These are phyloP conservation scores for Channallabes apus DNA, from an alignment of 2,797 vertebrate genomes.

Conservation along the genomic window DNA sequence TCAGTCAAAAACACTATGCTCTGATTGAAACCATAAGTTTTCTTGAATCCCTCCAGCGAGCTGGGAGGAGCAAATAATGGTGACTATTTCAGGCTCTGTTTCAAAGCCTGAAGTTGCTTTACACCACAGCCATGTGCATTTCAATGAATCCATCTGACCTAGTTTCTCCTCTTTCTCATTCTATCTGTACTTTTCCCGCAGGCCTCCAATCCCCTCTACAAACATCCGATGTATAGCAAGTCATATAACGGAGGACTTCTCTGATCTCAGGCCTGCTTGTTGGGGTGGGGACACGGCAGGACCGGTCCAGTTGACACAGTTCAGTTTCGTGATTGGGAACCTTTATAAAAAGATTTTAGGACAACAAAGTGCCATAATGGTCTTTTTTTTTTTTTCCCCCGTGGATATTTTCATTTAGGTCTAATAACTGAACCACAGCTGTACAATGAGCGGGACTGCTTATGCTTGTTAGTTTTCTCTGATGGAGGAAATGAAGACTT, in stretches of 20 bases:
- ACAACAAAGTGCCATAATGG: slow-evolving; percentile 11
- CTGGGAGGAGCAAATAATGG: slow-evolving; percentile 33
- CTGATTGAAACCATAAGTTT: slow-evolving; percentile 45
- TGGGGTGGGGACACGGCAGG: slow-evolving; percentile 66
- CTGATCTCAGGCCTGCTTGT: slow-evolving; percentile 69
- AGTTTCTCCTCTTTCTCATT: slow-evolving; percentile 35
- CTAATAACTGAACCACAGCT: slow-evolving; percentile 19
- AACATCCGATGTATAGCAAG: slow-evolving; percentile 86
- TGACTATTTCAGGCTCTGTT: slow-evolving; percentile 37
- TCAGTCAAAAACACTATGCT: slow-evolving; percentile 34
- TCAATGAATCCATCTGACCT: slow-evolving; percentile 51
- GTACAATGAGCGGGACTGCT: slow-evolving; percentile 23
- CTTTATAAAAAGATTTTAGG: slow-evolving; percentile 24
- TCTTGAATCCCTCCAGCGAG: slow-evolving; percentile 38
- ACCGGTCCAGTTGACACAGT: slow-evolving; percentile 66
- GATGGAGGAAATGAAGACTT: slow-evolving; percentile 25
- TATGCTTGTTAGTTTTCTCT: slow-evolving; percentile 8
- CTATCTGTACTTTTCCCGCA: slow-evolving; percentile 56
- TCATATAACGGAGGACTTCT: slow-evolving; percentile 89
- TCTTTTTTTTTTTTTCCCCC: not conserved
- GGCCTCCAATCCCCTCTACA: slow-evolving; percentile 96
- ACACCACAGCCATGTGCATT: slow-evolving; percentile 39
- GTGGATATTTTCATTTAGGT: slow-evolving; percentile 9
- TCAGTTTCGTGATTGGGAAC: slow-evolving; percentile 52
- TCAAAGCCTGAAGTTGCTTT: slow-evolving; percentile 37